Evolutionary conservation across 2,888 invertebrate genomes (phyloP), one percentile per base, ranked within the genome.

Genomic region (Camponotus fellah): DNA sequence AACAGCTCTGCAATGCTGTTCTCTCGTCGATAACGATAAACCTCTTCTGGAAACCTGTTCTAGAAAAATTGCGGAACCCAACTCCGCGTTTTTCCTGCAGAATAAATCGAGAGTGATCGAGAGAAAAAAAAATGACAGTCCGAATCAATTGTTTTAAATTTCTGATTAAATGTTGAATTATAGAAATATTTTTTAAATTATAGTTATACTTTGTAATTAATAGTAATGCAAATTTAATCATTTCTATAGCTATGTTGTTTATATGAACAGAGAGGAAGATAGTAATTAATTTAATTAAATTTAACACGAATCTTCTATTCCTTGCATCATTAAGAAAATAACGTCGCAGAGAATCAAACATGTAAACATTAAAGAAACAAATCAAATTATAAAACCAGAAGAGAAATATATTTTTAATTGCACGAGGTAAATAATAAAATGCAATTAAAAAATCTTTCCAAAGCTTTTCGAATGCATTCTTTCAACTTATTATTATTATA

Each of bases 1-100:
- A 85, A 86, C 86, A 77, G 85, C 71, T 72, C 71, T 46, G 83
- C 76, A 83, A 81, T 69, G 82, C 69, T 71, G 74, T 79, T 86
- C 64, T 77, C 79, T 79, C 74, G 66, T 58, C 86, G 84, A 85
- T 86, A 85, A 86, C 85, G 86, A 86, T 85, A 80, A 86, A 86
- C 85, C 46, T 62, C 60, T 72, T n/a, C 26, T 71, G 46, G 5
- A 68, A 76, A 37, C 34, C 5, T 8, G 10, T 14, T 32, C 46
- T 43, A 49, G 74, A 75, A 74, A 82, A 83, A 82, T 84, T 84
- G 60, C 75, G 21, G 49, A 49, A 81, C 34, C 64, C 21, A 34
- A 71, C 34, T 34, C 17, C 14, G 14, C 26, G 56, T 68, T 69
- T 60, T 71, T 12, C 60, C 40, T 46, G 46, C 37, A 21, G 43